Evolutionary conservation across 2,113 vertebrate species (phyloP), one percentile per base, ranked within the genome.

Genomic region (Illadopsis cleaveri): DNA sequence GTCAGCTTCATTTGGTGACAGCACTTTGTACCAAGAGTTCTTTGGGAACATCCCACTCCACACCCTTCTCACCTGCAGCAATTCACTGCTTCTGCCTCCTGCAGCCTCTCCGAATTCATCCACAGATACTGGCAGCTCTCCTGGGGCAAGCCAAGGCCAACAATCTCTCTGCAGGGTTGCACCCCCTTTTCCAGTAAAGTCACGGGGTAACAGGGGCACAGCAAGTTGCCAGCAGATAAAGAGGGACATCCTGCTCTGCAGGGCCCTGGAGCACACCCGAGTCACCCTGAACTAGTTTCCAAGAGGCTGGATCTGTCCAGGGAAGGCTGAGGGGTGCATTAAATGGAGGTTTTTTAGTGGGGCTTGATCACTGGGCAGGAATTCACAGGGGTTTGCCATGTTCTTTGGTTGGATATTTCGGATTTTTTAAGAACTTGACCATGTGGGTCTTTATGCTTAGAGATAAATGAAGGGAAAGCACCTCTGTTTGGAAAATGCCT

Each of bases 281-380:
- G 27, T 23, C 42, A 79, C 9, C 30, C 42, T 25, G 33, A 27
- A 33, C 6, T 6, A 5, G 0, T 7, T 56, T 31, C 35, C 9
- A 8, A 33, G 28, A 28, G 31, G 33, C 33, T 27, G 70, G 17
- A 16, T 86, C 47, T 66, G 20, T 10, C 9, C 0, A 6, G 57
- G 37, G 12, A 56, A 24, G 33, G 72, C 31, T 37, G 30, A 50
- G 18, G 1, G 4, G 3, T 19, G 60, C 56, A 15, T 66, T 38
- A 68, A 71, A 42, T 2, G 8, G 31, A 50, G 28, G 20, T 16
- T 27, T 20, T 38, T 17, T 0, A 0, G 10, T 28, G 40, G 1
- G 23, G 11, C 22, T 22, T 45, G n/a, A 30, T 19, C n/a, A 21
- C 7, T 14, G 30, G 24, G 21, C 28, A 33, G 61, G 35, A 4